Conservation (phyloP, 2,888 invertebrate species). For the Diaphora mendica region DNA sequence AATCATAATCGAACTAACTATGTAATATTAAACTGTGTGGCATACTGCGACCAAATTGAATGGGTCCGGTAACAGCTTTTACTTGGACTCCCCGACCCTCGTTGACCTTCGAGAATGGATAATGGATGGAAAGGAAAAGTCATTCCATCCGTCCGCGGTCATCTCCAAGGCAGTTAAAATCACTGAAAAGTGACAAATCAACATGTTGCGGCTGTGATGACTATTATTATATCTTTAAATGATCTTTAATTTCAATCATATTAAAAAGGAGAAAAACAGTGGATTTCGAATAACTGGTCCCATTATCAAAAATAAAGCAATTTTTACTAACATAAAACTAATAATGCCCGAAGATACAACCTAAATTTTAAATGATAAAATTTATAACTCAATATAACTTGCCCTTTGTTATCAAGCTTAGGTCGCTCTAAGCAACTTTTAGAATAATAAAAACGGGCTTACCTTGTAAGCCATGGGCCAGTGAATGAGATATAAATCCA, state of each 20-base stretch:
- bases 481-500: constrained; percentile 95
- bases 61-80: too few species aligned
- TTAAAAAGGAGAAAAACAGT: neutral
- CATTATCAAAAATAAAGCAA: neutral
- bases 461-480: constrained; percentile 94
- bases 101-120: too few species aligned
- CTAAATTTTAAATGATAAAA: neutral
- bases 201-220: neutral
- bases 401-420: constrained; percentile 16
- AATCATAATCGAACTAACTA: too few species aligned
- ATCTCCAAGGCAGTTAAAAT: too few species aligned
- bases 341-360: neutral
- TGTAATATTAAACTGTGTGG: too few species aligned
- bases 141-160: too few species aligned
- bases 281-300: neutral
- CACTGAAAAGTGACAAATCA: neutral
- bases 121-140: too few species aligned
- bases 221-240: too few species aligned
- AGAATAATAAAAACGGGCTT: constrained; percentile 51
- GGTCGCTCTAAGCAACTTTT: constrained; percentile 32
- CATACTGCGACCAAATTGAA: too few species aligned
- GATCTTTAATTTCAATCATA: too few species aligned
- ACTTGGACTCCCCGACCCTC: too few species aligned
- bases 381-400: constrained; percentile 3
- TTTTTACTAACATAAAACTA: neutral